These are phyloP conservation scores for Desmophyllum pertusum DNA, from an alignment of 92 coral and sea anemone species.

Conservation along the genomic window DNA sequence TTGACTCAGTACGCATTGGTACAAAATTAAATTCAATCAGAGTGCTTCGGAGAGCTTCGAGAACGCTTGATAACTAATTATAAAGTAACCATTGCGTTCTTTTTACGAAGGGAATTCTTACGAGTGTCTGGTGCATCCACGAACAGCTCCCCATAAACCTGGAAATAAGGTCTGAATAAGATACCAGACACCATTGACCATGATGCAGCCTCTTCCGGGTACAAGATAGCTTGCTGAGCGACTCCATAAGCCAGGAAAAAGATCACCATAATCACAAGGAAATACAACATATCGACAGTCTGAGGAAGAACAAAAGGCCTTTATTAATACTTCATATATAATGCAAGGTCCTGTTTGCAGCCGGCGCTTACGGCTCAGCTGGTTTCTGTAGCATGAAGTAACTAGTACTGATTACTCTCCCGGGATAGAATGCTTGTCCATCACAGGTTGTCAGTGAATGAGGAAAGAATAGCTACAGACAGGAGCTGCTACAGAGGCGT, in stretches of 20 bases:
- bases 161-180: conserved; percentile 85
- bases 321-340: neutral
- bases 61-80: neutral
- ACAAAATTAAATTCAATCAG: too few species aligned
- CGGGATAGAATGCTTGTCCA: too few species aligned
- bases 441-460: too few species aligned
- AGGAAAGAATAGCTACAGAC: too few species aligned
- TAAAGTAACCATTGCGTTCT: too few species aligned
- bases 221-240: conserved; percentile 86
- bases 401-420: too few species aligned
- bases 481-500: too few species aligned
- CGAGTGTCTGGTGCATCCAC: conserved; percentile 54
- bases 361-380: too few species aligned
- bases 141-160: conserved; percentile 84
- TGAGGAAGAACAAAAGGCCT: neutral
- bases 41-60: neutral
- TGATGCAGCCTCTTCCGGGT: conserved; percentile 56
- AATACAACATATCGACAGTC: conserved; percentile 80
- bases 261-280: conserved; percentile 75
- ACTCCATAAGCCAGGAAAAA: conserved; percentile 89
- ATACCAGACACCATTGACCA: conserved; percentile 67
- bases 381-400: too few species aligned
- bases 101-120: neutral
- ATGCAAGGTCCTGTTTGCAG: too few species aligned
- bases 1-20: too few species aligned